phyloP scores from a whole-genome alignment of 2,888 invertebrate genomes.

The Campopleginae sp. region DNA sequence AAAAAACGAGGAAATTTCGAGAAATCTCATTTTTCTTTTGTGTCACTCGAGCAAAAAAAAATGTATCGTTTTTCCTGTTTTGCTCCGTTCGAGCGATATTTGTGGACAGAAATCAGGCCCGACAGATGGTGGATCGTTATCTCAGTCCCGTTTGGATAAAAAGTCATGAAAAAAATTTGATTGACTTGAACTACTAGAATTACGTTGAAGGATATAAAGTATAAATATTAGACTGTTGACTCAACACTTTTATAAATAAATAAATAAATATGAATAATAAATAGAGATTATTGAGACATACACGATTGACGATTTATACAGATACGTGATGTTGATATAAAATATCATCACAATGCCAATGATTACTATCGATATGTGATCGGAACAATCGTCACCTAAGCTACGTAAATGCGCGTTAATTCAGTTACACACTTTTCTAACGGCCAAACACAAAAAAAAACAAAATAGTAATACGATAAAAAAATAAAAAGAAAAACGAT shows the following conservation, averaged over 20 bases:
- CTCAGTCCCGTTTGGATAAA: not conserved
- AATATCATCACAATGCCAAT: slow-evolving; percentile 56
- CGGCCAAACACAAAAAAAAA: slow-evolving; percentile 35
- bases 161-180: not conserved
- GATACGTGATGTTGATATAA: slow-evolving; percentile 13
- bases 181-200: slow-evolving; percentile 9
- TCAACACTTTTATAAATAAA: slow-evolving; percentile 22
- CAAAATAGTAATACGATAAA: not conserved
- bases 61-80: not conserved
- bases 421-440: slow-evolving; percentile 2
- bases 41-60: slow-evolving; percentile 15
- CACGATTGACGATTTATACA: slow-evolving; percentile 44
- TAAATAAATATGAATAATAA: slow-evolving; percentile 48
- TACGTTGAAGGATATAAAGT: not conserved
- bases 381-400: slow-evolving; percentile 70
- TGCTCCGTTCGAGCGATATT: not conserved
- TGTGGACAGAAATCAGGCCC: not conserved
- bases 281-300: slow-evolving; percentile 35
- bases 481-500: slow-evolving; percentile 16
- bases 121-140: not conserved
- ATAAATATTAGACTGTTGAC: not conserved
- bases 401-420: slow-evolving; percentile 61
- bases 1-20: not conserved
- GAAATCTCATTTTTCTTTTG: not conserved
- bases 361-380: slow-evolving; percentile 68